Base-by-base conservation (phyloP, 1,140 invertebrate species). In the Cotesia glomerata region DNA sequence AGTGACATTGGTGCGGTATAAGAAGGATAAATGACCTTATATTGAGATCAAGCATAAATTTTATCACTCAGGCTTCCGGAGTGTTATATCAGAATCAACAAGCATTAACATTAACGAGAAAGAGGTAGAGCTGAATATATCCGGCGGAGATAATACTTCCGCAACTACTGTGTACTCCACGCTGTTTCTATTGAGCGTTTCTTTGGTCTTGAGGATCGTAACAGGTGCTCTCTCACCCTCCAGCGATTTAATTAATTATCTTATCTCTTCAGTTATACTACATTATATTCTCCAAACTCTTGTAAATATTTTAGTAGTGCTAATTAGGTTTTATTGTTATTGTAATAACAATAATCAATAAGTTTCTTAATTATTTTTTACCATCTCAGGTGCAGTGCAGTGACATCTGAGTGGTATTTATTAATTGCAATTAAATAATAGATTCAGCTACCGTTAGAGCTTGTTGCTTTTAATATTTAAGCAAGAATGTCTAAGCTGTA, bases 211-310 rank as follows among this genome's bases (percentile, higher is more conserved):
- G 73, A 77, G 75, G 26, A 26, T 82, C 81, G 80, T 82, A 82
- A 83, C 82, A 83, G 81, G 80, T 81, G 79, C 78, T 77, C 77
- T 77, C 77, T 69, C 75, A 74, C 69, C 64, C 49, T 65, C 52
- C 69, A 35, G 26, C 34, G 64, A 32, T 51, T 5, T 56, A 34
- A n/a, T 13, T 35, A 51, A 4, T 35, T 5, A 11, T 45, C 39
- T 32, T 45, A 36, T 62, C 59, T 67, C 58, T 36, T 45, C 32
- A 45, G 26, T 26, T 26, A 3, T 26, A 26, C 26, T 26, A 26
- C 26, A 26, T 26, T 26, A 26, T 26, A 26, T 26, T 2, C 26
- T 26, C 1, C 26, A 1, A 26, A 26, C 2, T 26, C 26, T 3
- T 26, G 26, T 26, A 26, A 26, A 26, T 26, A 26, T 26, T 26